Evolutionary conservation across 23 tunicate genomes (phyloP), one percentile per base, ranked within the genome.

Genomic region (Pegea sp.): DNA sequence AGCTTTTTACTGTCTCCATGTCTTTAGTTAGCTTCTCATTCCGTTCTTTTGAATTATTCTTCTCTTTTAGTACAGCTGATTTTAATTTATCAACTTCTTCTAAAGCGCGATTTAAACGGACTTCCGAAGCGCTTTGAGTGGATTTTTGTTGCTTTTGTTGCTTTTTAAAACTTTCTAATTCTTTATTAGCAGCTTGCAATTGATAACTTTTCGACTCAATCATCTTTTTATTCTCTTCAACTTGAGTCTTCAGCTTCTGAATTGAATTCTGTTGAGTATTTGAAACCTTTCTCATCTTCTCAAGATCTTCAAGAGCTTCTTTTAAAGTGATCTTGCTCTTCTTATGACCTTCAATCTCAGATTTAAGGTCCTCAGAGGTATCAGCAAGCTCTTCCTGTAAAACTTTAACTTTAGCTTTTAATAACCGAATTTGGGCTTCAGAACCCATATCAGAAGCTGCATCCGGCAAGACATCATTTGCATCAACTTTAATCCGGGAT

Each of bases 371-470:
- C 29, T 57, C 48, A 0, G 65, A 50, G 6, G 23, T 16, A 28
- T 38, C 46, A 2, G 57, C 61, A 5, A 72, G 54, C 33, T 81
- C 81, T 56, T 81, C 93, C 30, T 72, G 93, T 56, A 72, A 24
- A 34, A 81, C 93, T 28, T 76, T 49, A 5, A 73, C 49, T 34
- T 81, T 81, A 6, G 93, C 93, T 56, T 81, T 81, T 28, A 81
- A 42, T 38, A 81, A 72, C 13, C 81, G 52, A 23, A 81, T 66
- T 53, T 81, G 93, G 2, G 93, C 93, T 57, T 81, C 93, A 46
- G 75, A 31, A 1, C 80, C 81, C 93, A 81, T 81, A 57, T 72
- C 81, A 6, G 54, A 69, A 2, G 93, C 81, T 24, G 70, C 81
- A 21, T 59, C 69, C 16, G 78, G 72, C 75, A 81, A 31, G 26